Base-by-base conservation (phyloP, 1,140 invertebrate species). In the Triops cancriformis region DNA sequence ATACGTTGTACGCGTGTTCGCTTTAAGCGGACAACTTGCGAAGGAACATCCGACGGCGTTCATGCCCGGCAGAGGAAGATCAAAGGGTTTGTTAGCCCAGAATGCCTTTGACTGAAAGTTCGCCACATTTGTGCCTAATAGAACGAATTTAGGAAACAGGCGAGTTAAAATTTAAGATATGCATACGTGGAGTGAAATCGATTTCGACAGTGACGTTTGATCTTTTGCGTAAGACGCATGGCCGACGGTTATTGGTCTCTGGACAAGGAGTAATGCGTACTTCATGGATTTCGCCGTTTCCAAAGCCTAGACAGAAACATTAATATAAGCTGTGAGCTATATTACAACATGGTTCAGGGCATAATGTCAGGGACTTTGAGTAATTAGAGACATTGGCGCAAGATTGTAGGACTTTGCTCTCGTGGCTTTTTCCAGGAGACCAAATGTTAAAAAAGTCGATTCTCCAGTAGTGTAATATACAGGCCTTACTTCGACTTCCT, bases 121-220 rank as follows among this genome's bases (percentile, higher is more conserved):
- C n/a, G 31, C 23, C 31, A 73, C 74, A 5, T 14, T 42, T 26
- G 73, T 72, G 42, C 31, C 77, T 78, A 73, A n/a, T 18, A 51
- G 73, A 23, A 14, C 7, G 23, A 74, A 74, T 26, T 28, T n/a
- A 74, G 26, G 26, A 11, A n/a, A 76, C 26, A 43, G 27, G 12
- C n/a, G 72, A 11, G 26, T 73, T 74, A 74, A 73, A 14, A 31
- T 41, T 76, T 76, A 1, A 18, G 11, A 26, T 78, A 23, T 4
- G 75, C 75, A 73, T 79, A 79, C 78, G 76, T 73, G 78, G 78
- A 1, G 11, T 45, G n/a, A 79, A 76, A 45, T 79, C 78, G 28
- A 79, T 73, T 73, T 79, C 78, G n/a, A 79, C 76, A 37, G 78
- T 73, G 28, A 77, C 75, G 28, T 79, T 77, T 18, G 75, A 77